Conservation (phyloP, 2,113 vertebrate genomes). For the Chaetodon trifascialis region DNA sequence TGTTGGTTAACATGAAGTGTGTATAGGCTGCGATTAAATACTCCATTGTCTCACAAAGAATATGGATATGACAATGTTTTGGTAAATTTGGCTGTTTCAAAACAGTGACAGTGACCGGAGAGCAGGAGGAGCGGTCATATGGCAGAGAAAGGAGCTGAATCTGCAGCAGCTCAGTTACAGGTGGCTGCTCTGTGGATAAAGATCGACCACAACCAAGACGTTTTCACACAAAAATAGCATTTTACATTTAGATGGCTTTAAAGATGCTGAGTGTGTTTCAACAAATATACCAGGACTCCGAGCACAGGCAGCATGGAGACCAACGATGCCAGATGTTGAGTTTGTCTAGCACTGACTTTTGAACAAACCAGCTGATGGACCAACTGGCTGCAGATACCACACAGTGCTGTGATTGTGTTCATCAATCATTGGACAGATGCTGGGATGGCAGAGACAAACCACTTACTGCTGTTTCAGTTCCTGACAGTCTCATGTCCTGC, state of each 20-base stretch:
- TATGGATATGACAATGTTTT: no score
- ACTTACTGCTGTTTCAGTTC: not conserved
- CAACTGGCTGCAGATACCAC: slow-evolving; percentile 90
- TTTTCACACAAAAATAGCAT: not conserved
- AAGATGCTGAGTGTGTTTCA: slow-evolving; percentile 70
- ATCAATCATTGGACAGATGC: not conserved
- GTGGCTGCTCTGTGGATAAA: no score
- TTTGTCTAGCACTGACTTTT: slow-evolving; percentile 89
- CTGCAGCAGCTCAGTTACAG: no score
- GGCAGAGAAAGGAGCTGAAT: no score
- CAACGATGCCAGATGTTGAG: slow-evolving; percentile 90
- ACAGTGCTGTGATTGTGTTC: slow-evolving; percentile 75
- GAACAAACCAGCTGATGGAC: slow-evolving; percentile 84
- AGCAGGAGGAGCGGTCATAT: no score
- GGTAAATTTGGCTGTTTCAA: no score
- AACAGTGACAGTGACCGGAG: no score
- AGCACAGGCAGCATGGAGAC: slow-evolving; percentile 83
- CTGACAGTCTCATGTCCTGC: not conserved
- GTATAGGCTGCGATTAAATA: no score
- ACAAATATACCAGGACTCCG: slow-evolving; percentile 89
- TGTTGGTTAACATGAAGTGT: no score
- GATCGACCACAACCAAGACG: no score
- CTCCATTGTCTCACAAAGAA: no score
- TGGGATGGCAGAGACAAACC: not conserved
- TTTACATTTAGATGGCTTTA: not conserved